A percentile compares a stretch with the other conserved stretches of the same genome.
phyloP scores from a whole-genome alignment of 1,140 invertebrate genomes.

The Polypedilum vanderplanki region DNA sequence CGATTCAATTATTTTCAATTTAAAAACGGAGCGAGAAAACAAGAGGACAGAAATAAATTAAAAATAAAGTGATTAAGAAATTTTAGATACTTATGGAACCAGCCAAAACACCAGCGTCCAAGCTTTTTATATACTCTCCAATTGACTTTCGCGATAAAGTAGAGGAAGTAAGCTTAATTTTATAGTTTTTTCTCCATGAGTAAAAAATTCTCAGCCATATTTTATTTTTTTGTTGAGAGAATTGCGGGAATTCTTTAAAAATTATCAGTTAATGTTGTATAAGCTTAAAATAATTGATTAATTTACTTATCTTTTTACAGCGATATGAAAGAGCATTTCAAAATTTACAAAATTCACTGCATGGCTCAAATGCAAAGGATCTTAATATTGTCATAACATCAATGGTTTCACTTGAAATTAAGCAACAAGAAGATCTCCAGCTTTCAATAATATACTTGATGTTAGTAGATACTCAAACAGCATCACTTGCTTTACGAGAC shows the following conservation, averaged over 20 bases:
- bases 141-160: slow-evolving; percentile 42
- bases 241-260: neutral
- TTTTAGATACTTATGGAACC: slow-evolving; percentile 25
- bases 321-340: slow-evolving; percentile 79
- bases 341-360: slow-evolving; percentile 65
- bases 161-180: slow-evolving; percentile 37
- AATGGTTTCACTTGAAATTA: slow-evolving; percentile 73
- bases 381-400: slow-evolving; percentile 84
- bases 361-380: slow-evolving; percentile 85
- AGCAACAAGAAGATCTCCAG: slow-evolving; percentile 85
- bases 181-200: neutral
- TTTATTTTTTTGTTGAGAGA: neutral
- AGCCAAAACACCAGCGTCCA: slow-evolving; percentile 33
- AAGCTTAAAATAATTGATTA: neutral
- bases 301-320: slow-evolving; percentile 54
- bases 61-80: neutral
- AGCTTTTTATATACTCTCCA: slow-evolving; percentile 40
- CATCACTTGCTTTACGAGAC: slow-evolving; percentile 83
- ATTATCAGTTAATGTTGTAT: neutral
- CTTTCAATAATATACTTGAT: slow-evolving; percentile 83
- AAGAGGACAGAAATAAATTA: neutral
- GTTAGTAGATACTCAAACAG: slow-evolving; percentile 76
- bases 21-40: neutral
- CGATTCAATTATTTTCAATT: neutral
- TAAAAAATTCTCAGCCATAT: neutral